Base-by-base conservation (phyloP, 2,797 vertebrate genomes). In the Dipus sagitta region DNA sequence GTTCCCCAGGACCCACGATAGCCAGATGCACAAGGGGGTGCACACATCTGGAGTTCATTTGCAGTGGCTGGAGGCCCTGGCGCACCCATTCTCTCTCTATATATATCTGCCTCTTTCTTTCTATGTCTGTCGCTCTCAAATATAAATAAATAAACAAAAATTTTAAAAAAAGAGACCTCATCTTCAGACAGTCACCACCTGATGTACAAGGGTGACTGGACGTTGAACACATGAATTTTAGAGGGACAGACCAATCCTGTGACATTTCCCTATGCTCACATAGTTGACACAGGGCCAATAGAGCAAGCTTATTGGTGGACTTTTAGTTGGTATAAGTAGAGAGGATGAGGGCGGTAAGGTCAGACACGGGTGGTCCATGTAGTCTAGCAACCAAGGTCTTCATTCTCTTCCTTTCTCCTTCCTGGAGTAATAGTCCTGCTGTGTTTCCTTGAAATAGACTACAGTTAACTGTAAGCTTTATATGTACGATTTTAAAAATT, bases 381-480 rank as follows among this genome's bases (percentile, higher is more conserved):
- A n/a, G 12, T 34, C 67, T 74, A 10, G 20, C 26, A 23, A 78
- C 58, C 26, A 62, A 86, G n/a, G 28, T 23, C 76, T 32, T 34
- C 52, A 13, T 58, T 6, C 18, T 77, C 21, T 72, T 68, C 3
- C 42, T 42, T 30, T 83, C 28, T 47, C 52, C 14, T 94, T 67
- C 28, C 12, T 84, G 47, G 42, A 71, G 47, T 84, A 14, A 60
- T 21, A 83, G 67, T 62, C 30, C 65, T 60, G 8, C 14, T 60
- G 13, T 65, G 12, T 87, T 92, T 86, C 38, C 20, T 20, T 67
- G 60, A 94, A 76, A 60, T 64, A 74, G 75, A 17, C 54, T 58
- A 17, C 13, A 79, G 70, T 87, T 80, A 86, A 79, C 28, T 62
- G 12, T 64, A 71, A 83, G 54, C 10, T 23, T 94, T 92, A 70